These are phyloP conservation scores for Clunio marinus DNA, from an alignment of 2,888 invertebrate genomes.

Conservation along the genomic window DNA sequence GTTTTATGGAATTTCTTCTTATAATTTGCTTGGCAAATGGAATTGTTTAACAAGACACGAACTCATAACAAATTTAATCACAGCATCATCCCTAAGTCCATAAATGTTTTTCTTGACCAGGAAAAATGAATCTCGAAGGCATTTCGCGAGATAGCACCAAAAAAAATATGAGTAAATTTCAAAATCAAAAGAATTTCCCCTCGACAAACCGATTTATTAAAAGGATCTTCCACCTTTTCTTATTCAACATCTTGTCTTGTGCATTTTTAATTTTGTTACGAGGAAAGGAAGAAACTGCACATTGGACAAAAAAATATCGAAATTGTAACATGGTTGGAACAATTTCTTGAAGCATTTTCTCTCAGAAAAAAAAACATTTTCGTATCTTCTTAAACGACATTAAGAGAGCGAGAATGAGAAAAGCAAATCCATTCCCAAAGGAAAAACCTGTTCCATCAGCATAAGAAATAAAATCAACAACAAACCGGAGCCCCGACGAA, in stretches of 20 bases:
- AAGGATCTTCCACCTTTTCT: slow-evolving; percentile 14
- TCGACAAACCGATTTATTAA: not conserved
- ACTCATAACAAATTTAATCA: slow-evolving; percentile 1
- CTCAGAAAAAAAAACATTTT: too few relatives aligned
- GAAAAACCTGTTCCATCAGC: slow-evolving; percentile 6
- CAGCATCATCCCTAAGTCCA: too few relatives aligned
- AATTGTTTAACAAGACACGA: slow-evolving; percentile 14
- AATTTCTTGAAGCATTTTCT: not conserved
- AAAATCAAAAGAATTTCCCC: slow-evolving; percentile 12
- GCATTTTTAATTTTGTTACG: slow-evolving; percentile 16
- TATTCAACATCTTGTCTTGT: slow-evolving; percentile 8
- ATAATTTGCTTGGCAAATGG: not conserved
- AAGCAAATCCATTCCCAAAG: not conserved
- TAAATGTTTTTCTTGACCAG: too few relatives aligned
- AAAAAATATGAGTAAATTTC: too few relatives aligned
- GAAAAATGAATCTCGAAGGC: slow-evolving; percentile 2
- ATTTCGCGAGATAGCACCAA: slow-evolving; percentile 15
- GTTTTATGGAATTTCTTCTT: slow-evolving; percentile 27
- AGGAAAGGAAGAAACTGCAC: not conserved
- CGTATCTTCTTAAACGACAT: too few relatives aligned
- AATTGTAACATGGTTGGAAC: slow-evolving; percentile 19
- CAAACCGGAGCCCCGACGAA: not conserved
- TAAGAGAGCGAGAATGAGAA: slow-evolving; percentile 1
- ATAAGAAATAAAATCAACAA: slow-evolving; percentile 30
- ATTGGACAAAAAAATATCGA: slow-evolving; percentile 4